Evolutionary conservation across 2,797 vertebrate species (phyloP).

Genomic region (Acipenser transmontanus): DNA sequence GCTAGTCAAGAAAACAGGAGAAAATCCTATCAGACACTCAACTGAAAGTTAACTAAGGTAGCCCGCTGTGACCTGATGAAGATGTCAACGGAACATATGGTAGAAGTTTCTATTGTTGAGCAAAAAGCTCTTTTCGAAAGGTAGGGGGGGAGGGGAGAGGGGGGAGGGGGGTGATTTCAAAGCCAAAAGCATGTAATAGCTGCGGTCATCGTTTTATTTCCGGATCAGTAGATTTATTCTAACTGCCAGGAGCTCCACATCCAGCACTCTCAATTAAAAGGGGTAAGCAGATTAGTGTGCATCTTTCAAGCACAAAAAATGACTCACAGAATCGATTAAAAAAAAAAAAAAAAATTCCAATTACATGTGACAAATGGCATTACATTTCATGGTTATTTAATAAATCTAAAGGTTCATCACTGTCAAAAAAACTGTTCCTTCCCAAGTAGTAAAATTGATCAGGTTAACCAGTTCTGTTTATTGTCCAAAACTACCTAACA

Average conservation of each 20-base stretch:
- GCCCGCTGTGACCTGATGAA: slow-evolving; percentile 97
- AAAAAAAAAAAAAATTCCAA: slow-evolving; percentile 27
- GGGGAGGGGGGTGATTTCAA: slow-evolving; percentile 55
- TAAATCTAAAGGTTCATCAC: slow-evolving; percentile 8
- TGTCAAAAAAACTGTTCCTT: no score
- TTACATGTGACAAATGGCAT: slow-evolving; percentile 60
- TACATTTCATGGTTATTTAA: slow-evolving; percentile 78
- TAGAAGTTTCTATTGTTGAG: slow-evolving; percentile 86
- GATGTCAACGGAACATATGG: slow-evolving; percentile 94
- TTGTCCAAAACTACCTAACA: no score
- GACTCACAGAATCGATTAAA: slow-evolving; percentile 49
- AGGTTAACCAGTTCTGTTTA: no score
- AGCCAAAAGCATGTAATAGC: slow-evolving; percentile 75
- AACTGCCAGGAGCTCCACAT: slow-evolving; percentile 57
- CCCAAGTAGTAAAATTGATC: no score
- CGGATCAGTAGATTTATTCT: slow-evolving; percentile 79
- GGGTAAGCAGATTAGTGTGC: slow-evolving; percentile 71
- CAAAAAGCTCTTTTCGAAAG: slow-evolving; percentile 58
- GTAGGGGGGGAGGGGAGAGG: slow-evolving; percentile 32
- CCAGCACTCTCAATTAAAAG: slow-evolving; percentile 66
- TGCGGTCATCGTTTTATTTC: slow-evolving; percentile 77
- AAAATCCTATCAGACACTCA: slow-evolving; percentile 97
- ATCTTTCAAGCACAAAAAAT: slow-evolving; percentile 64
- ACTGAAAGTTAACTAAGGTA: slow-evolving; percentile 95
- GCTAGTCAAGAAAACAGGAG: slow-evolving; percentile 66